Evolutionary conservation across 2,888 invertebrate genomes (phyloP).

Genomic region (Gibbula magus): DNA sequence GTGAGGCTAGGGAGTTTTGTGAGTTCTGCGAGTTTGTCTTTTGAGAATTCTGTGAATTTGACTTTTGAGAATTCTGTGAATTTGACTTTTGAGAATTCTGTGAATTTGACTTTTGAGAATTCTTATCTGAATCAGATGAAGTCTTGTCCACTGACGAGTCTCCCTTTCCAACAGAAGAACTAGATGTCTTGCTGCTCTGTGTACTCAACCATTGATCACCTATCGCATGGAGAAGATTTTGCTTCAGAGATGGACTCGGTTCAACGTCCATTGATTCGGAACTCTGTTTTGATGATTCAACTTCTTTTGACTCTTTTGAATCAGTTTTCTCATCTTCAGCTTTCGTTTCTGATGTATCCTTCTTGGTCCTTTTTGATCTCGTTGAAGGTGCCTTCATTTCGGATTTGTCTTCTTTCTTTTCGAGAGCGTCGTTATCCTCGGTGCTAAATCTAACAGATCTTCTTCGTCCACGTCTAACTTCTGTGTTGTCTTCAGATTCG

Average conservation of each 20-base stretch:
- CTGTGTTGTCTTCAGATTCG: background rate
- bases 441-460: background rate
- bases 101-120: background rate
- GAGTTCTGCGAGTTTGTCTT: background rate
- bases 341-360: background rate
- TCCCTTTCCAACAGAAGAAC: constrained; percentile 4
- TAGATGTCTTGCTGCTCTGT: constrained; percentile 24
- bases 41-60: background rate
- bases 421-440: background rate
- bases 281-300: background rate
- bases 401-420: background rate
- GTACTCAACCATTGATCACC: constrained; percentile 27
- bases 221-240: constrained; percentile 20
- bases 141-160: background rate
- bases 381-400: background rate
- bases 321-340: background rate
- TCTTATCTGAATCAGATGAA: background rate
- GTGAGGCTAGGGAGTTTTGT: background rate
- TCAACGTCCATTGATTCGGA: background rate
- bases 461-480: background rate
- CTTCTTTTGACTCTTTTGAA: background rate
- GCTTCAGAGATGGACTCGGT: constrained; percentile 26
- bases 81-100: background rate
- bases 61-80: background rate
- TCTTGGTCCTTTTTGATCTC: background rate